Evolutionary conservation across 2,113 vertebrate species (phyloP).

Genomic region (Pteronura brasiliensis): DNA sequence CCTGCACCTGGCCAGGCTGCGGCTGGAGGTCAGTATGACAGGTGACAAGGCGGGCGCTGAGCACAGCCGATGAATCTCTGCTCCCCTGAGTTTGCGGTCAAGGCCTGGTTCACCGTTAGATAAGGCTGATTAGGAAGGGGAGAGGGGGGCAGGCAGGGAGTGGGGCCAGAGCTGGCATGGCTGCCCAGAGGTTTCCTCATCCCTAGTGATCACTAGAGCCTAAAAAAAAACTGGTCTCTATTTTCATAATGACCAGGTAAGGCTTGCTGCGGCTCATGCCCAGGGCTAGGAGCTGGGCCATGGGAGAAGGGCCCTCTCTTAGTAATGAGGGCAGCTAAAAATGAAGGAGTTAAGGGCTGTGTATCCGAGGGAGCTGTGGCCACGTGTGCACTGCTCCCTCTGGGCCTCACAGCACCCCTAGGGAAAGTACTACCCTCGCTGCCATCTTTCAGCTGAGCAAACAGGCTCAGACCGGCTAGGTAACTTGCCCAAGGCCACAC

Average conservation of each 20-base stretch:
- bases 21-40: slow-evolving; percentile 93
- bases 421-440: not conserved
- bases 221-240: not conserved
- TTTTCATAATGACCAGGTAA: slow-evolving; percentile 26
- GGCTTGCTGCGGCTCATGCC: not conserved
- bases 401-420: not conserved
- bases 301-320: not conserved
- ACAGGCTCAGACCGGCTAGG: not conserved
- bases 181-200: not conserved
- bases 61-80: not conserved
- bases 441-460: not conserved
- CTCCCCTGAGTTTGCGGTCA: not conserved
- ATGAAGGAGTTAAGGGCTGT: not conserved
- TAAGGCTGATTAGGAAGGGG: slow-evolving; percentile 1
- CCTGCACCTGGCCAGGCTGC: slow-evolving; percentile 95
- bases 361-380: not conserved
- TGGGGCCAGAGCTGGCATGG: not conserved
- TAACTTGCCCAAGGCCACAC: not conserved
- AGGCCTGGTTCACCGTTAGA: not conserved
- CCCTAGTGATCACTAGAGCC: not conserved
- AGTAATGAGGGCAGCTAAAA: not conserved
- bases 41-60: not conserved
- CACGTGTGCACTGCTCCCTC: no score
- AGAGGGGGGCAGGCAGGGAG: not conserved
- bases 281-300: not conserved